Percentiles rank a stretch among this genome's conserved stretches.
Conservation (phyloP, 2,888 invertebrate genomes). For the Rotaria magnacalcarata region DNA sequence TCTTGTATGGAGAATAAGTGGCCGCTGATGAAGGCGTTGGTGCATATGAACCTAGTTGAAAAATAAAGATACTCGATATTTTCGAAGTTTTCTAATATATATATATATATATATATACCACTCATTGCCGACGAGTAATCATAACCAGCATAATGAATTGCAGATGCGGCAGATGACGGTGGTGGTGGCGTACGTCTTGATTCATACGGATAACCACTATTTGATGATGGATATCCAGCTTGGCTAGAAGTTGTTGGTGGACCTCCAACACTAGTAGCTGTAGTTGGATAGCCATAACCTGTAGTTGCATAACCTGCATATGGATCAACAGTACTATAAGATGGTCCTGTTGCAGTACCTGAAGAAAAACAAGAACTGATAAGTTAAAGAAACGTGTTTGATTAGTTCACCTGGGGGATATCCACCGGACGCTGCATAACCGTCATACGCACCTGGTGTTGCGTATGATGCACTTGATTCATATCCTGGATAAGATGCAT, state of each 20-base stretch:
- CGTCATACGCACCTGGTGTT: neutral
- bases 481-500: neutral
- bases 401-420: neutral
- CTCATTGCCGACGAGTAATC: neutral
- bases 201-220: neutral
- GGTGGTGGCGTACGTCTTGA: slow-evolving; percentile 10
- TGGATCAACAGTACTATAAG: neutral
- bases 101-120: no score
- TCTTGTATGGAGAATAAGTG: neutral
- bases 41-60: neutral
- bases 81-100: no score
- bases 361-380: neutral
- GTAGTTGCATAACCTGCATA: slow-evolving; percentile 19
- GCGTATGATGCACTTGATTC: neutral
- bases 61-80: no score
- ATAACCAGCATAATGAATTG: neutral
- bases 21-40: neutral
- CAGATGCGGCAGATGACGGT: neutral
- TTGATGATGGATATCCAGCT: neutral
- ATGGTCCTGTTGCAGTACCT: neutral
- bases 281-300: neutral
- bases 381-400: neutral
- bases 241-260: neutral
- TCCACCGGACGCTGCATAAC: neutral
- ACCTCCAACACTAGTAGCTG: neutral